phyloP scores from a whole-genome alignment of 2,888 invertebrate genomes.

The Lochmaea crataegi region DNA sequence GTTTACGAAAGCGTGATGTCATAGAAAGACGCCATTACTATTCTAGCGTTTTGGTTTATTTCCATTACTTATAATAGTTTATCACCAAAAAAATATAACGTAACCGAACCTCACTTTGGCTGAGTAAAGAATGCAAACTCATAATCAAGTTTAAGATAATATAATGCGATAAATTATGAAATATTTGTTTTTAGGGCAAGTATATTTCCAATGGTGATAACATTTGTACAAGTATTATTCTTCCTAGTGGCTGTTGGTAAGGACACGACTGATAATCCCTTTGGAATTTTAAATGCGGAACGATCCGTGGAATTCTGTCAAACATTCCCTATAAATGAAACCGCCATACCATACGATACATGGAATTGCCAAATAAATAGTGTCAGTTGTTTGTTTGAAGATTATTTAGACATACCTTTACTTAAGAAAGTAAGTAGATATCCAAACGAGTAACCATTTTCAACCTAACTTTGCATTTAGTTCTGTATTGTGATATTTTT shows the following conservation, averaged over 20 bases:
- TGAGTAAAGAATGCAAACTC: no score
- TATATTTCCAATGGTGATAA: slow-evolving; percentile 66
- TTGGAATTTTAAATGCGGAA: slow-evolving; percentile 86
- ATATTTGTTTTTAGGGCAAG: slow-evolving; percentile 25
- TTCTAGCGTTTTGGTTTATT: background rate
- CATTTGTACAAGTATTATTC: slow-evolving; percentile 80
- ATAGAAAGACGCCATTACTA: no score
- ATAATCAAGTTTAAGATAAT: no score
- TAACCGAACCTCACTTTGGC: no score
- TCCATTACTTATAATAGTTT: no score
- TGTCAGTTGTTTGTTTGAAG: slow-evolving; percentile 32
- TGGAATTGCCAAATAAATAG: slow-evolving; percentile 32
- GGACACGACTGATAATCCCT: slow-evolving; percentile 75
- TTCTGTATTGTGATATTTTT: background rate
- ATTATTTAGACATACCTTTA: slow-evolving; percentile 30
- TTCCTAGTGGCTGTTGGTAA: slow-evolving; percentile 85
- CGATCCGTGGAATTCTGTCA: slow-evolving; percentile 52
- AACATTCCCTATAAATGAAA: slow-evolving; percentile 12
- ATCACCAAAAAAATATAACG: no score
- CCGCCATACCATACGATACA: slow-evolving; percentile 4
- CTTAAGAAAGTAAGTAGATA: slow-evolving; percentile 2
- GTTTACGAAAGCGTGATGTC: no score
- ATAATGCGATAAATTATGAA: no score
- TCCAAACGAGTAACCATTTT: background rate
- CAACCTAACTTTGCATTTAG: no score